These are phyloP conservation scores for Antedon mediterranea DNA, from an alignment of 53 echinoderm and acorn worm genomes.

Conservation along the genomic window DNA sequence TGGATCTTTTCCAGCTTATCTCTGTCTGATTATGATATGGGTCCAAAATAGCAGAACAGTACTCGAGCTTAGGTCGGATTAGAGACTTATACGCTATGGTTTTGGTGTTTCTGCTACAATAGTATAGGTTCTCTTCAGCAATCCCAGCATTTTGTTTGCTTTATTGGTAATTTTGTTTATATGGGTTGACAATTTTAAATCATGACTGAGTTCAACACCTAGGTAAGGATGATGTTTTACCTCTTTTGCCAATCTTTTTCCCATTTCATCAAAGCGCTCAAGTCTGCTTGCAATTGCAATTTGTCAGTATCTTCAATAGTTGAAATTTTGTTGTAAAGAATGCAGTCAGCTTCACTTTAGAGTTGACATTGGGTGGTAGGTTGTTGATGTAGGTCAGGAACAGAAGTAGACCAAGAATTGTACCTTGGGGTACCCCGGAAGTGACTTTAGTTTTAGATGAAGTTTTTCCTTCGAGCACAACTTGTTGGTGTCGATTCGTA, in stretches of 20 bases:
- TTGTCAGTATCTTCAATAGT: too few relatives aligned
- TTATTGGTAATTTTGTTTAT: neutral
- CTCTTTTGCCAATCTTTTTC: conserved; percentile 5
- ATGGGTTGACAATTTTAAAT: neutral
- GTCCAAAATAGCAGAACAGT: neutral
- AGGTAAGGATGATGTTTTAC: neutral
- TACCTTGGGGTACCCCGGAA: too few relatives aligned
- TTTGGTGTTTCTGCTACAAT: neutral
- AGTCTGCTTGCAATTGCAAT: conserved; percentile 9
- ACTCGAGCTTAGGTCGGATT: neutral
- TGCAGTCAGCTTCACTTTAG: conserved; percentile 14
- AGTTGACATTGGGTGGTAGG: too few relatives aligned
- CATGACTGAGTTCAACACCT: neutral
- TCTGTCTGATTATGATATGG: neutral
- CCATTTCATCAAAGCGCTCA: neutral
- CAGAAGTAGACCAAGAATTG: too few relatives aligned
- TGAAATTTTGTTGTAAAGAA: conserved; percentile 1
- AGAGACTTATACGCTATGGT: neutral
- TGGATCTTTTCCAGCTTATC: neutral
- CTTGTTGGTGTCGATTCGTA: too few relatives aligned
- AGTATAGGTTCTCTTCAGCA: neutral
- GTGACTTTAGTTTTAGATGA: too few relatives aligned
- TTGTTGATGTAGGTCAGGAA: too few relatives aligned
- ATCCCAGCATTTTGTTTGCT: neutral
- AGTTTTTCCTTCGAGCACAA: too few relatives aligned